Evolutionary conservation across 2,888 invertebrate genomes (phyloP), one percentile per base, ranked within the genome.

Genomic region (Nemoura dubitans): DNA sequence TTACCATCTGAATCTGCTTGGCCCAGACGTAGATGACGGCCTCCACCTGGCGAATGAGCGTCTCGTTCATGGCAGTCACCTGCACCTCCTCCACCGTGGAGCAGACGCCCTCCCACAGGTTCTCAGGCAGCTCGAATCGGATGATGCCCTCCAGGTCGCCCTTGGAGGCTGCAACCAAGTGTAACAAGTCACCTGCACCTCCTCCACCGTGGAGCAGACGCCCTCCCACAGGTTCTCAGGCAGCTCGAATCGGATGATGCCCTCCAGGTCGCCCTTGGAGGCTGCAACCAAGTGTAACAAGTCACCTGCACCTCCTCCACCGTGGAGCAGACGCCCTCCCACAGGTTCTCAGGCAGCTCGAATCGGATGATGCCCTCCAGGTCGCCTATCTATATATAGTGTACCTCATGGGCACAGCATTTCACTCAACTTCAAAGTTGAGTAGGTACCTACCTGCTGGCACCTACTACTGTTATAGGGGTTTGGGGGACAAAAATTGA

Each of bases 1-100:
- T 91, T 90, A 96, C 96, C 91, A 94, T 94, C 90, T 96, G 95
- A 89, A 96, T 95, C 90, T 94, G 93, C 89, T 94, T 95, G 88
- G 94, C 92, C 96, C 96, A 96, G 88, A 93, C 92, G 87, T 93
- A 93, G 2, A 96, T 95, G 89, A 91, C 94, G 3, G 92, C 91
- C 90, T 96, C 96, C 0, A 95, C 93, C 89, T 93, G 92, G 88
- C 93, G 91, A 7, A 96, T 92, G 28, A 95, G 93, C 43, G 93
- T 92, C 0, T 93, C 93, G 89, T 94, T 94, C 28, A 93, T 93
- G 0, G 95, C 92, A 42, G 90, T 89, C 76, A 89, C 89, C 89
- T 94, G 93, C 90, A 96, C 93, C 90, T 94, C 93, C 59, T 93
- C 93, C 0, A 93, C 92, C 76, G 93, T 94, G 0, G 93, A 91